Evolutionary conservation across 2,888 invertebrate species (phyloP).

Genomic region (Drosophila nigritarsus): DNA sequence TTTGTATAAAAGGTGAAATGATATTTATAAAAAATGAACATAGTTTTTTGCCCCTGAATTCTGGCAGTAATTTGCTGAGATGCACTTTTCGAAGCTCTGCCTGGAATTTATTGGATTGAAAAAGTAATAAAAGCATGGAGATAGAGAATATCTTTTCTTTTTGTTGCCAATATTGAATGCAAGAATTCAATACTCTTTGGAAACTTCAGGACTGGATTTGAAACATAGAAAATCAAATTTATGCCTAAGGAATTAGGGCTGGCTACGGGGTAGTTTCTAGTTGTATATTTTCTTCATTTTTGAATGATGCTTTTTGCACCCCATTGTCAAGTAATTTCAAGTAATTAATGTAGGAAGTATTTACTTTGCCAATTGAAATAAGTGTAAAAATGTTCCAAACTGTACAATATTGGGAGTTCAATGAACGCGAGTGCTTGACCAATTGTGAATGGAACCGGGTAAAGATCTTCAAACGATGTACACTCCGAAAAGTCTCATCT

Average conservation of each 20-base stretch:
- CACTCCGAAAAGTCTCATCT: background rate
- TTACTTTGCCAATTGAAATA: constrained; percentile 2
- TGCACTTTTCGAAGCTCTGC: background rate
- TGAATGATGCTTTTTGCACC: constrained; percentile 28
- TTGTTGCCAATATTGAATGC: background rate
- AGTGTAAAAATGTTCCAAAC: constrained; percentile 5
- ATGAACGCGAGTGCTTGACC: constrained; percentile 19
- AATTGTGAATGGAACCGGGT: constrained; percentile 56
- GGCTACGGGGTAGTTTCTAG: background rate
- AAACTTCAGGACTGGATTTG: background rate
- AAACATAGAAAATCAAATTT: background rate
- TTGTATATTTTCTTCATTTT: background rate
- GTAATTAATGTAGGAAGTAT: constrained; percentile 9
- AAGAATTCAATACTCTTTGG: background rate
- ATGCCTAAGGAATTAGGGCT: background rate
- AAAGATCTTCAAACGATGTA: constrained; percentile 6
- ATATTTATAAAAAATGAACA: constrained; percentile 3
- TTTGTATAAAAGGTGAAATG: constrained; percentile 21
- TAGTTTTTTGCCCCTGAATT: constrained; percentile 4
- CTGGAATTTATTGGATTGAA: background rate
- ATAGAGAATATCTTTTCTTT: background rate
- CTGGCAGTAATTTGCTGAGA: background rate
- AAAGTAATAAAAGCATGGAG: background rate
- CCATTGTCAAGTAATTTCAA: constrained; percentile 26
- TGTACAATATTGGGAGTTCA: constrained; percentile 34